Base-by-base conservation (phyloP, 2,113 vertebrate genomes). In the Ondatra zibethicus region DNA sequence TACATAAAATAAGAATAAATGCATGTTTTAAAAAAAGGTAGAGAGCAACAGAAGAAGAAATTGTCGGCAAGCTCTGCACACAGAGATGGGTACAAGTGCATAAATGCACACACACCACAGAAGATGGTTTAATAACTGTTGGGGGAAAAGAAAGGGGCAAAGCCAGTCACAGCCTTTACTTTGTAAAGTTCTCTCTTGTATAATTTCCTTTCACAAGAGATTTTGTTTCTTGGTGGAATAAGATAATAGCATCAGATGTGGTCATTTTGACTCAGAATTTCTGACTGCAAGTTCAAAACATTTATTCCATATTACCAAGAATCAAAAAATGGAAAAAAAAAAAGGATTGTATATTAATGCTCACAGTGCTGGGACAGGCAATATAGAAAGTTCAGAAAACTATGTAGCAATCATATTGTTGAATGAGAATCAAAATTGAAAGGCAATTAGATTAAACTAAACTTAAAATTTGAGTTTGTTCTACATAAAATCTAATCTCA, bases 281-380 rank as follows among this genome's bases (percentile, higher is more conserved):
- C 29, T 61, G 88, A 94, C 78, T 97, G 93, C 4, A 92, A 92
- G 96, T 78, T 75, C 45, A 97, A 93, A 92, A 58, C n/a, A 61
- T n/a, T 82, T 39, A 82, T 91, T 3, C 95, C 42, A 78, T n/a
- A 81, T 81, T 14, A 94, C 19, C 65, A 92, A 88, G 4, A 58
- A 81, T 2, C 78, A 81, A 81, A 55, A 19, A 92, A 93, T 92
- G 42, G n/a, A n/a, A 3, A 65, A 93, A 33, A 65, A 93, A 42
- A 78, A 80, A 52, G 29, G 33, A 76, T 27, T 82, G 39, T 50
- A 80, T 50, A 85, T 73, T 68, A 97, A 84, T 85, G 73, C 36
- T 29, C 36, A 92, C 14, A 85, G 58, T 93, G 42, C 16, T 70
- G 9, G 84, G 70, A 21, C 11, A 85, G 70, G 12, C 39, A 75